Evolutionary conservation across 2,888 invertebrate species (phyloP).

Genomic region (Drosophila subquinaria): DNA sequence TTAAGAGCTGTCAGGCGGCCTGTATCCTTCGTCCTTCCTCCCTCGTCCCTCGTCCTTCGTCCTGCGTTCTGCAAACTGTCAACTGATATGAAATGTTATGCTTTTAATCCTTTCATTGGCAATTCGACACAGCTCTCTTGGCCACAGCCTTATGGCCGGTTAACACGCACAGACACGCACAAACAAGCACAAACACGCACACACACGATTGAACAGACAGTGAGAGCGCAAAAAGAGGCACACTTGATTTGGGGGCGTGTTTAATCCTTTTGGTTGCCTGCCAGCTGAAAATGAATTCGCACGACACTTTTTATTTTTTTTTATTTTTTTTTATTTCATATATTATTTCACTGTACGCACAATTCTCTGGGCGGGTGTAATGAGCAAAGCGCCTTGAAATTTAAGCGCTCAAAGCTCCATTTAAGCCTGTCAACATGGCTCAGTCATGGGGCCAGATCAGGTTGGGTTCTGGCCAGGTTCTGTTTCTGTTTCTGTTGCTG

Average conservation of each 20-base stretch:
- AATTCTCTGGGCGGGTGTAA: conserved; percentile 16
- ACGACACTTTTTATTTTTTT: conserved; percentile 19
- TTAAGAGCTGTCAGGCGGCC: conserved; percentile 57
- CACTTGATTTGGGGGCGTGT: conserved; percentile 24
- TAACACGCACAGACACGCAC: conserved; percentile 45
- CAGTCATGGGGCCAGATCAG: too few relatives aligned
- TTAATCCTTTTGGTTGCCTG: conserved; percentile 53
- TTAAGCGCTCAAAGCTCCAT: conserved; percentile 62
- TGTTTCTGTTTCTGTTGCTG: conserved; percentile 18
- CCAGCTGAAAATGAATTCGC: conserved; percentile 47
- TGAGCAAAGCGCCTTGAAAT: conserved; percentile 62
- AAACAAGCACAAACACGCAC: conserved; percentile 1
- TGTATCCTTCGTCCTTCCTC: conserved; percentile 7
- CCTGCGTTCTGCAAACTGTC: conserved; percentile 41
- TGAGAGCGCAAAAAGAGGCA: neutral
- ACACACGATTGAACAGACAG: neutral
- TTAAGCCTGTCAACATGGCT: conserved; percentile 65
- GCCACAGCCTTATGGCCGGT: conserved; percentile 50
- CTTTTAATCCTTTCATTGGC: conserved; percentile 68
- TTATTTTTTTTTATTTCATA: conserved; percentile 39
- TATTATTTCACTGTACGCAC: conserved; percentile 44
- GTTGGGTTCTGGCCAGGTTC: conserved; percentile 4
- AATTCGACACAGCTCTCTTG: conserved; percentile 41
- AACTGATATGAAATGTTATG: conserved; percentile 66
- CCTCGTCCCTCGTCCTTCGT: neutral